Evolutionary conservation across 2,888 invertebrate species (phyloP).

Genomic region (Lithophane semibrunnea): DNA sequence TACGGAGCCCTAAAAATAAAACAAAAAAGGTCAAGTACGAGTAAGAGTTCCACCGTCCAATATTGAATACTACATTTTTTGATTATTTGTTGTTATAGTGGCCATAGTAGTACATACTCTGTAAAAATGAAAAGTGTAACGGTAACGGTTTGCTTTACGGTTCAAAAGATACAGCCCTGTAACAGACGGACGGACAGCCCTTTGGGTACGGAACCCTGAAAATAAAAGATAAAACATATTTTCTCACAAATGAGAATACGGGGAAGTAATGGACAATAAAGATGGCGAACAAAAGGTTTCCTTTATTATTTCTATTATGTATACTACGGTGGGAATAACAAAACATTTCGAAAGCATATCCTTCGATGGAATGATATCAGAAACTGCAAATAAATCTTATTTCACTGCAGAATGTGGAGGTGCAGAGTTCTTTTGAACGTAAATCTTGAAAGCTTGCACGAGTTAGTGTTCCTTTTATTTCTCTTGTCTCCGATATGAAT

Average conservation of each 20-base stretch:
- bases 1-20: too few relatives aligned
- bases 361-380: slow-evolving; percentile 30
- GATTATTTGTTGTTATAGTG: neutral
- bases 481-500: neutral
- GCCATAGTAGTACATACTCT: neutral
- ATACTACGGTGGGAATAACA: slow-evolving; percentile 35
- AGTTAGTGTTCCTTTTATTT: neutral
- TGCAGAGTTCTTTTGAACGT: slow-evolving; percentile 3
- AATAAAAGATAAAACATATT: slow-evolving; percentile 7
- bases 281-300: slow-evolving; percentile 37
- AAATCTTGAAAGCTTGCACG: slow-evolving; percentile 11
- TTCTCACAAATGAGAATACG: slow-evolving; percentile 35
- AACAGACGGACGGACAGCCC: neutral
- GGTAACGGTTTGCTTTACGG: neutral
- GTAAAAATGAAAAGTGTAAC: neutral
- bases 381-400: slow-evolving; percentile 26
- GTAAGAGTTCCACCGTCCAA: neutral
- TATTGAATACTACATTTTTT: neutral
- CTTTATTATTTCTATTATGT: slow-evolving; percentile 21
- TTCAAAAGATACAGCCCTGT: too few relatives aligned
- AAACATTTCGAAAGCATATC: slow-evolving; percentile 33
- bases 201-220: neutral
- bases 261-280: slow-evolving; percentile 47
- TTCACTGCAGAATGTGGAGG: neutral
- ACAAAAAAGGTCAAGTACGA: too few relatives aligned